Evolutionary conservation across 1,140 invertebrate species (phyloP), one percentile per base, ranked within the genome.

Genomic region (Neodiprion fabricii): DNA sequence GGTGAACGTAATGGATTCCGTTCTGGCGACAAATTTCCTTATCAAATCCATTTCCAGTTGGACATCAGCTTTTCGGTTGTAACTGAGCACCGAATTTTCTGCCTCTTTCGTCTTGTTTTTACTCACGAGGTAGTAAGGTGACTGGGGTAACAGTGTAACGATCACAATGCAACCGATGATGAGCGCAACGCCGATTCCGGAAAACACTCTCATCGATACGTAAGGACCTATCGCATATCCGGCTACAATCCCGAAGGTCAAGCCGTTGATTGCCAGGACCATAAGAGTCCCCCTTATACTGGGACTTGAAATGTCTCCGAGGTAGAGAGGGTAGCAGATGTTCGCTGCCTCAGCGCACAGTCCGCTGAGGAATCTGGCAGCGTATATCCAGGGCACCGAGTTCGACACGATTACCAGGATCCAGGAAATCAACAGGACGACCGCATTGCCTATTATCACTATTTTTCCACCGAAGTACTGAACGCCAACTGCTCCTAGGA

Each of bases 61-160:
- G 0, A 80, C 61, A 71, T 84, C 79, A 1, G 75, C 65, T 48
- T 80, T 77, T 7, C 80, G 79, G 12, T 81, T 75, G 70, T 85
- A 87, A 80, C 81, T 85, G 67, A 50, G 71, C 17, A 85, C 75
- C 0, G 85, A 76, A 53, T 77, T 74, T 7, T 92, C 88, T 28
- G 92, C 89, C 75, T 88, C 87, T 40, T 90, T 89, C 81, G 92
- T 91, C 71, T 90, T 88, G 17, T 91, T 89, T n/a, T 88, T 87
- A 68, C 88, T 89, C 1, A 93, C 83, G 49, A 91, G 88, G 82
- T 91, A 95, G 76, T 94, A 91, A 0, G 95, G 94, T 17, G 94
- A 94, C 82, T 95, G 94, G 0, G 94, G 94, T 84, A 95, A 90
- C 70, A 90, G 90, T 50, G 89, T 88, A 82, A 94, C 92, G 1